Evolutionary conservation across 2,888 invertebrate genomes (phyloP).

Genomic region (Rhamnusium bicolor): DNA sequence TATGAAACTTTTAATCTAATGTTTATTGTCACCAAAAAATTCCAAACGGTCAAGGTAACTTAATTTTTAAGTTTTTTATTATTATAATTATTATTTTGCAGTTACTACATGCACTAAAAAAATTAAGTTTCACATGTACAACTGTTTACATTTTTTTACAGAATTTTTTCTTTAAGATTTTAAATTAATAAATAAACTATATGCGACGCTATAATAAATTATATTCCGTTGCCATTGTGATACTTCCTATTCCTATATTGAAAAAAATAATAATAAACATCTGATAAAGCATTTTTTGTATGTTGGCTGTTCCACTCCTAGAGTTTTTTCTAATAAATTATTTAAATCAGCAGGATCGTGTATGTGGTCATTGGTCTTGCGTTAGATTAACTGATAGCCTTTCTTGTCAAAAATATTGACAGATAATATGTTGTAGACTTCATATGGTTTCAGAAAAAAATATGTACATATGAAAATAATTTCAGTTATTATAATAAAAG

Average conservation of each 20-base stretch:
- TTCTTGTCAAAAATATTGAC: not conserved
- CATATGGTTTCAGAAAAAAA: not conserved
- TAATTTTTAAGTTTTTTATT: not conserved
- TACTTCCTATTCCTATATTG: not conserved
- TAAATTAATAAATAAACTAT: not conserved
- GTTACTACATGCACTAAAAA: not conserved
- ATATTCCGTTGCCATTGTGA: not conserved
- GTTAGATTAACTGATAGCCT: not conserved
- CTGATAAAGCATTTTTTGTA: not conserved
- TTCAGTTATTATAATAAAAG: not conserved
- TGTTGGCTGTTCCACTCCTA: not conserved
- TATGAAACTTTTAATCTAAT: too few relatives aligned
- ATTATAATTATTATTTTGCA: not conserved
- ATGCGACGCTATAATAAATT: not conserved
- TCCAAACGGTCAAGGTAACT: too few relatives aligned
- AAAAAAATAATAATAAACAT: not conserved
- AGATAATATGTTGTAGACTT: not conserved
- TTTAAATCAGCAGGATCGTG: not conserved
- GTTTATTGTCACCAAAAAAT: too few relatives aligned
- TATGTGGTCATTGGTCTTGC: not conserved
- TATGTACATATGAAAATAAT: not conserved
- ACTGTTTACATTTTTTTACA: not conserved
- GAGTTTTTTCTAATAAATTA: not conserved
- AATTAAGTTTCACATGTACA: not conserved
- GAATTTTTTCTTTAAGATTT: not conserved